Conservation (phyloP, 2,888 invertebrate genomes). For the Tyria jacobaeae region DNA sequence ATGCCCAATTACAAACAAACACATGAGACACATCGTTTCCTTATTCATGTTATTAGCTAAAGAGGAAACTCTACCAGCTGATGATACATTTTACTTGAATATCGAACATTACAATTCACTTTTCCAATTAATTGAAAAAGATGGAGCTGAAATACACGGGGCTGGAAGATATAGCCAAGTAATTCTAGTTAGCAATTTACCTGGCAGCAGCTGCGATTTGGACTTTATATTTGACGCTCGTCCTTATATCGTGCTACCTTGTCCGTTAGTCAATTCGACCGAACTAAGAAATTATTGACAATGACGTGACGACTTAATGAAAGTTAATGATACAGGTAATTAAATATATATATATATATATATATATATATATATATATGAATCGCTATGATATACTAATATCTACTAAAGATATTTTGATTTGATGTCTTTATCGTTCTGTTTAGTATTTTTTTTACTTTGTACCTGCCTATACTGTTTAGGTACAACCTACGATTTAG, state of each 20-base stretch:
- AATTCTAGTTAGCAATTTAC: background rate
- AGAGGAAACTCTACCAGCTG: slow-evolving; percentile 14
- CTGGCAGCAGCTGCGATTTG: background rate
- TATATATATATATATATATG: too few relatives aligned
- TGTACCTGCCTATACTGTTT: too few relatives aligned
- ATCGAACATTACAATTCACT: background rate
- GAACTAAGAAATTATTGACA: too few relatives aligned
- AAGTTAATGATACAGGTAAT: background rate
- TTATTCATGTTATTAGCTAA: background rate
- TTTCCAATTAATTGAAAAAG: background rate
- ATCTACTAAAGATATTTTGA: too few relatives aligned
- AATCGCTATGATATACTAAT: too few relatives aligned
- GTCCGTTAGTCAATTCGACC: too few relatives aligned
- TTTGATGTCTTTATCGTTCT: too few relatives aligned
- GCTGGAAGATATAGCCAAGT: background rate
- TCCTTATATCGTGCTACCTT: background rate
- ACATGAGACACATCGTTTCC: slow-evolving; percentile 4
- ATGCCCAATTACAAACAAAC: slow-evolving; percentile 8
- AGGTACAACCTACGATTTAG: too few relatives aligned
- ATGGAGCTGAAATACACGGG: background rate
- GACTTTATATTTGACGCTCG: background rate
- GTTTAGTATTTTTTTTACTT: too few relatives aligned
- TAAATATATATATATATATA: too few relatives aligned
- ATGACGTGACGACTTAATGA: background rate
- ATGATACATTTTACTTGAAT: slow-evolving; percentile 9